A percentile compares a stretch with the other conserved stretches of the same genome.
phyloP scores from a whole-genome alignment of 37 sponge, comb jelly and placozoan species.

The Hexactinellida sp. region DNA sequence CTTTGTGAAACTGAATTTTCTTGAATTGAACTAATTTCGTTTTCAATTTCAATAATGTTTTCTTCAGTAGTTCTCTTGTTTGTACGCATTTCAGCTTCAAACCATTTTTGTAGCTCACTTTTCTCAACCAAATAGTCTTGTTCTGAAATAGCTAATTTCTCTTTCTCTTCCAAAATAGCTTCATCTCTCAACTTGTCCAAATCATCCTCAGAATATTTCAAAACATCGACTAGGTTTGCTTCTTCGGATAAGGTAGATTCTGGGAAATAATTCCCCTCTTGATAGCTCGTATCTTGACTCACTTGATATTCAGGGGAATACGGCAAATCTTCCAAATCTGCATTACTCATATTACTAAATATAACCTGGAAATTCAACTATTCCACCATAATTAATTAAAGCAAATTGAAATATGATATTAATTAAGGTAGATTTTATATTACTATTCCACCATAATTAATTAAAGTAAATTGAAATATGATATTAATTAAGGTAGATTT shows the following conservation, averaged over 20 bases:
- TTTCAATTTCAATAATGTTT: background rate
- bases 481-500: no score
- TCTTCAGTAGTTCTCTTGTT: background rate
- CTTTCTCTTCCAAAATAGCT: background rate
- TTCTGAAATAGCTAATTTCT: background rate
- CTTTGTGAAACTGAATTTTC: background rate
- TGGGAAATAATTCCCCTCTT: background rate
- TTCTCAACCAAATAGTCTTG: background rate
- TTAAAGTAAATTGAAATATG: no score
- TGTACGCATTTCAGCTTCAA: background rate
- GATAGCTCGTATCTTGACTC: background rate
- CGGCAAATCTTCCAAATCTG: background rate
- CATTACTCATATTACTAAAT: background rate
- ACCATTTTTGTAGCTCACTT: background rate
- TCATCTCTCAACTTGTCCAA: background rate
- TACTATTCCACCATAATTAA: no score
- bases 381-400: no score
- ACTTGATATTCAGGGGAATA: background rate
- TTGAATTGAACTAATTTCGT: background rate
- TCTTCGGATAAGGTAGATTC: background rate
- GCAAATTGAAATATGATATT: no score
- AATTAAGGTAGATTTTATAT: no score
- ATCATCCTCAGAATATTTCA: slow-evolving; percentile 9
- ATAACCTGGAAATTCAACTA: background rate
- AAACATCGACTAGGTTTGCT: background rate